A percentile compares a stretch with the other conserved stretches of the same genome.
Evolutionary conservation across 1,140 invertebrate species (phyloP).

Genomic region (Maniola jurtina): DNA sequence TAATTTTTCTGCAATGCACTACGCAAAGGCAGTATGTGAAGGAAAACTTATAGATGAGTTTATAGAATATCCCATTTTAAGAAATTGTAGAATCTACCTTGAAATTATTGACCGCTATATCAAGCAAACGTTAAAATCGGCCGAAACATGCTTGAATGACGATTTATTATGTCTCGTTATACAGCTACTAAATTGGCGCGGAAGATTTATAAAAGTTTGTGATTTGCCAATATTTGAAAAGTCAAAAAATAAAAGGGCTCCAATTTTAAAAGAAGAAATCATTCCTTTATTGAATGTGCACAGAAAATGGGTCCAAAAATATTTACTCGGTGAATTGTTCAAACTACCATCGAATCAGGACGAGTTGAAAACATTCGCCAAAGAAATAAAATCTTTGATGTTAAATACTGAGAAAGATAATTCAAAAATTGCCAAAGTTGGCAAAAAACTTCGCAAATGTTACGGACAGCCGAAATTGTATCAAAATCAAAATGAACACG

Average conservation of each 20-base stretch:
- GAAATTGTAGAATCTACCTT: slow-evolving; percentile 65
- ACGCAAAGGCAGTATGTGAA: slow-evolving; percentile 57
- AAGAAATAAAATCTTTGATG: slow-evolving; percentile 35
- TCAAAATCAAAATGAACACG: slow-evolving; percentile 48
- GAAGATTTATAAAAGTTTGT: slow-evolving; percentile 68
- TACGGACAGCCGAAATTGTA: slow-evolving; percentile 64
- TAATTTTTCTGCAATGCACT: slow-evolving; percentile 57
- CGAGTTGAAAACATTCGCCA: slow-evolving; percentile 37
- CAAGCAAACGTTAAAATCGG: slow-evolving; percentile 46
- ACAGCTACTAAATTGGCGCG: slow-evolving; percentile 71
- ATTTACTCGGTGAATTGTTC: slow-evolving; percentile 62
- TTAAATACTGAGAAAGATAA: slow-evolving; percentile 41
- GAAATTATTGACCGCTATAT: slow-evolving; percentile 62
- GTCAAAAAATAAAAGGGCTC: slow-evolving; percentile 52
- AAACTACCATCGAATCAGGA: slow-evolving; percentile 36
- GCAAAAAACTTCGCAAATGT: slow-evolving; percentile 61
- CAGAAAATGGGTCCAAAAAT: slow-evolving; percentile 80
- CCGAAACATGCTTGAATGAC: slow-evolving; percentile 40
- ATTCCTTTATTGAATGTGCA: slow-evolving; percentile 74
- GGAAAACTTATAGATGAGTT: slow-evolving; percentile 69
- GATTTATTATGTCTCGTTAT: slow-evolving; percentile 44
- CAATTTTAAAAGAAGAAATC: slow-evolving; percentile 62
- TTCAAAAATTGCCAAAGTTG: slow-evolving; percentile 43
- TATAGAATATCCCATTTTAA: slow-evolving; percentile 75
- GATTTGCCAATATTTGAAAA: slow-evolving; percentile 50